These are phyloP conservation scores for Drosophila anomalata DNA, from an alignment of 2,888 invertebrate genomes.

Conservation along the genomic window DNA sequence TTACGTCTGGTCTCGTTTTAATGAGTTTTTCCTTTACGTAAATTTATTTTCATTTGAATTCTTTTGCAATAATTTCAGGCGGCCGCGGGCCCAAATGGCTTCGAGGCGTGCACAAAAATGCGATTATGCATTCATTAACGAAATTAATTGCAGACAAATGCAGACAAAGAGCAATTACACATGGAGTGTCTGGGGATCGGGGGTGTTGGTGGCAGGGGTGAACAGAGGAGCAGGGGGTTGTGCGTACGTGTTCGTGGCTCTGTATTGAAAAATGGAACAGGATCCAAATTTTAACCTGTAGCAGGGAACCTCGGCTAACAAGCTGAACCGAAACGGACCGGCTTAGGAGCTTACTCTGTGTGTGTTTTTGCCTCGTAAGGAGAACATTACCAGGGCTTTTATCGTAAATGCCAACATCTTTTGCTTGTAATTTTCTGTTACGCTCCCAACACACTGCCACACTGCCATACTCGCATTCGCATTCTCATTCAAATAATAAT, in stretches of 20 bases:
- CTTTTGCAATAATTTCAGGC: constrained; percentile 64
- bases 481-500: constrained; percentile 78
- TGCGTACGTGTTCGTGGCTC: constrained; percentile 58
- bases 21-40: constrained; percentile 80
- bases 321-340: constrained; percentile 38
- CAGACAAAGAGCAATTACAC: constrained; percentile 55
- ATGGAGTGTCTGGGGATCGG: not conserved
- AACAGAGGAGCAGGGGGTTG: not conserved
- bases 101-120: constrained; percentile 76
- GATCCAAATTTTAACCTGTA: constrained; percentile 44
- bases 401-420: constrained; percentile 79
- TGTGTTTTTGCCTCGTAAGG: constrained; percentile 63
- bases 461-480: constrained; percentile 66
- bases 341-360: constrained; percentile 37
- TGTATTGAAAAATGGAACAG: constrained; percentile 64
- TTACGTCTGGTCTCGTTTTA: constrained; percentile 69
- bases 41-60: constrained; percentile 80
- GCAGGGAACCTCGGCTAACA: constrained; percentile 26
- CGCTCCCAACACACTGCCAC: constrained; percentile 67
- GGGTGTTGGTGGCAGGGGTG: no score
- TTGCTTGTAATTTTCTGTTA: constrained; percentile 79
- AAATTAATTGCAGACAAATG: constrained; percentile 79
- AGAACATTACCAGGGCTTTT: constrained; percentile 79
- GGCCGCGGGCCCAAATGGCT: constrained; percentile 65
- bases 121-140: constrained; percentile 80